phyloP scores from a whole-genome alignment of 1,140 invertebrate species.

The Drosophila melanogaster region DNA sequence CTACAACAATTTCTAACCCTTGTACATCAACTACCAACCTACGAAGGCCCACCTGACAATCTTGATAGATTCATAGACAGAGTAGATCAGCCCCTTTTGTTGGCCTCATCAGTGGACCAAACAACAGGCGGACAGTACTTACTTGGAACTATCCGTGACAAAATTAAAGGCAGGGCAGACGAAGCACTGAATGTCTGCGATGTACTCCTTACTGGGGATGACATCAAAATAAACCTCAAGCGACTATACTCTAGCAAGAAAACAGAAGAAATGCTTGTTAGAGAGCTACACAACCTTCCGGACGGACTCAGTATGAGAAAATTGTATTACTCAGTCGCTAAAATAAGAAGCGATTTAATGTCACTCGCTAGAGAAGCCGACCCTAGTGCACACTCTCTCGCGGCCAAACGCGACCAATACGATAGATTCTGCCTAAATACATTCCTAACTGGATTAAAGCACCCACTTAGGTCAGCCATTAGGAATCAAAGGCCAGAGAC shows the following conservation, averaged over 20 bases:
- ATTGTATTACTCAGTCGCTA: too few relatives aligned
- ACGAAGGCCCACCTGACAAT: neutral
- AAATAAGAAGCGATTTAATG: conserved; percentile 1
- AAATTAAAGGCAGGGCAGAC: neutral
- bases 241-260: neutral
- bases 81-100: neutral
- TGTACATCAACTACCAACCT: too few relatives aligned
- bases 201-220: neutral
- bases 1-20: too few relatives aligned
- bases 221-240: neutral
- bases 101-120: neutral
- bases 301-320: too few relatives aligned
- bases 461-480: too few relatives aligned
- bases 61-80: neutral
- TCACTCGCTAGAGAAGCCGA: too few relatives aligned
- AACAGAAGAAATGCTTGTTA: neutral
- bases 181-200: neutral
- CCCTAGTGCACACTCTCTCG: neutral
- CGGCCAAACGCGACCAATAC: conserved; percentile 1
- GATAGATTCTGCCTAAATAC: conserved; percentile 11
- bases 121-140: conserved; percentile 1
- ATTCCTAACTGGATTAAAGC: conserved; percentile 24
- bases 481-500: too few relatives aligned
- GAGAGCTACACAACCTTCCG: too few relatives aligned
- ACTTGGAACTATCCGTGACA: conserved; percentile 1